Evolutionary conservation across 1,140 invertebrate species (phyloP).

Genomic region (Drosophila paulistorum): DNA sequence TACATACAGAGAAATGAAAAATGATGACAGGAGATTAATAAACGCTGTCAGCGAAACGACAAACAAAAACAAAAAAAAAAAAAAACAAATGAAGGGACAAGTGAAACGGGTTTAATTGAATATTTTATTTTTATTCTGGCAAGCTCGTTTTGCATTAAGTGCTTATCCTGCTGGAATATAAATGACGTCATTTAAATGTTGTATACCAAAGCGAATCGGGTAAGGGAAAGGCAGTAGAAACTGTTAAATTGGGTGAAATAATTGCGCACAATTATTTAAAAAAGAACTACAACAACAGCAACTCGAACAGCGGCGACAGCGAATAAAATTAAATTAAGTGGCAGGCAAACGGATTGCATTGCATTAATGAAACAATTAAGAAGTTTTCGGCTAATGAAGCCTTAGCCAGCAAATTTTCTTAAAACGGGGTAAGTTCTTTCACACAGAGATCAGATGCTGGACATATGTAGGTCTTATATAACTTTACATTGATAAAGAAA

Average conservation of each 20-base stretch:
- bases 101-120: constrained; percentile 76
- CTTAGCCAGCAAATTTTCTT: constrained; percentile 45
- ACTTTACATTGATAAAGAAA: neutral
- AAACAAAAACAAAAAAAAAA: constrained; percentile 26
- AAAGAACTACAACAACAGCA: constrained; percentile 41
- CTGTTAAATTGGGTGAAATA: constrained; percentile 80
- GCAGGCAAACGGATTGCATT: constrained; percentile 74
- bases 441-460: neutral
- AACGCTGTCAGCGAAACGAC: constrained; percentile 66
- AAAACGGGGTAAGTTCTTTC: neutral
- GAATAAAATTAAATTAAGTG: constrained; percentile 79
- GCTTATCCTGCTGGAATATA: constrained; percentile 76
- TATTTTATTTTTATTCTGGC: constrained; percentile 73
- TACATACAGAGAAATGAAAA: constrained; percentile 40
- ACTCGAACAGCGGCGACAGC: constrained; percentile 47
- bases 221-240: constrained; percentile 41
- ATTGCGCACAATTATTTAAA: constrained; percentile 78
- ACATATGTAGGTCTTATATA: neutral
- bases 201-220: constrained; percentile 49
- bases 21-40: constrained; percentile 68
- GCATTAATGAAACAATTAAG: constrained; percentile 80
- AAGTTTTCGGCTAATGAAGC: constrained; percentile 72
- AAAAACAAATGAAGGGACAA: constrained; percentile 35
- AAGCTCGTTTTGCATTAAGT: constrained; percentile 71
- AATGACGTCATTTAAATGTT: constrained; percentile 77